Evolutionary conservation across 2,113 vertebrate genomes (phyloP), one percentile per base, ranked within the genome.

Genomic region (Meles meles): DNA sequence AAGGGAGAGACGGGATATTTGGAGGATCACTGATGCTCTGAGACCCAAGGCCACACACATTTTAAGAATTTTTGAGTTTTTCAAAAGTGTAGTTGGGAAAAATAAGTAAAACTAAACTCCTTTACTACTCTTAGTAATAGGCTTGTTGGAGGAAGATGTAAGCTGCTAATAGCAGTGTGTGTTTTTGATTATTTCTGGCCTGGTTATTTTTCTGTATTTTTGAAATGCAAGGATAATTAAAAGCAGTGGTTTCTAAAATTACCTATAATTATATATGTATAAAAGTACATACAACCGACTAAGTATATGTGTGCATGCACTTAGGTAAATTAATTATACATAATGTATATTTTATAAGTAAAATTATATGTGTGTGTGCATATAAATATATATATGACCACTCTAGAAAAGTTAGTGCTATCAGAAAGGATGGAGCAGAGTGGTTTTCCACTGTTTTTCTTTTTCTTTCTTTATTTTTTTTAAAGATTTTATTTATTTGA

Each of bases 141-240:
- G 37, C 25, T 76, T 65, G 12, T 27, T 88, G 57, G 77, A 81
- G n/a, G 49, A 91, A 80, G 84, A 77, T 86, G 20, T 72, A 77
- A 95, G 55, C 72, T 83, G 29, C 63, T 92, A 95, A 21, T 84
- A 55, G 52, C 7, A n/a, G 71, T 59, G 18, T 94, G 18, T 69
- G 7, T 55, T 83, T 97, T 91, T 71, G 10, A 42, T 94, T 77
- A 87, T 90, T 95, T 94, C 67, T 97, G 39, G 18, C 61, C 71
- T 96, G 93, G 57, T 85, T 93, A 55, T 95, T 97, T 91, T 94
- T 87, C 39, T 92, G 29, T 89, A 25, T 79, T 97, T 96, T 71
- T 95, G 63, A 93, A 97, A 94, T 86, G 47, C 42, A 85, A 91
- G 21, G 61, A 69, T 97, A 95, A 96, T 95, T 97, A 95, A 96